phyloP scores from a whole-genome alignment of 2,888 invertebrate species.

The Caenorhabditis sp. region DNA sequence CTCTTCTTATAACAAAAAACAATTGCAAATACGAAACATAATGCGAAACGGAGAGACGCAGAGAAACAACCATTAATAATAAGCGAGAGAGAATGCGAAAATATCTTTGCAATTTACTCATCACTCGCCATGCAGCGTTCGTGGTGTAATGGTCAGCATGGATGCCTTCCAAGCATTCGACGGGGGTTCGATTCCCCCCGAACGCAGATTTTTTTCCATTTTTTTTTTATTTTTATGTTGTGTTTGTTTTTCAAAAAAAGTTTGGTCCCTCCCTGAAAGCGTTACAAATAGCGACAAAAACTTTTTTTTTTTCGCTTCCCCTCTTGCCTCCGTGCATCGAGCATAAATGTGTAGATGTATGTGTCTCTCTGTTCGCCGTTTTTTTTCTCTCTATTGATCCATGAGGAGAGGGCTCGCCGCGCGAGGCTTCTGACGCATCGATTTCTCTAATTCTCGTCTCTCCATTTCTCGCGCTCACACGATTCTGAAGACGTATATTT shows the following conservation, averaged over 20 bases:
- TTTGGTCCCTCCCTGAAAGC: no score
- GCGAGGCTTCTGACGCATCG: constrained; percentile 20
- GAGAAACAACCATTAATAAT: not conserved
- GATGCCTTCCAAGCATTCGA: constrained; percentile 64
- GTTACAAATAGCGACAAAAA: constrained; percentile 6
- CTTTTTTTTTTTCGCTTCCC: not conserved
- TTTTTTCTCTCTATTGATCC: constrained; percentile 5
- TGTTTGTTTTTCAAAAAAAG: constrained; percentile 8
- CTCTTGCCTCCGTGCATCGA: not conserved
- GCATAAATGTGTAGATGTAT: not conserved
- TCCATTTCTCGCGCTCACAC: constrained; percentile 13
- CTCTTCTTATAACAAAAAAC: not conserved
- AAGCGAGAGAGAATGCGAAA: not conserved
- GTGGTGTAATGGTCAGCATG: constrained; percentile 63
- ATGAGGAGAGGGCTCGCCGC: constrained; percentile 16
- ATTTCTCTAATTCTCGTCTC: constrained; percentile 11
- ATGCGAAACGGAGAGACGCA: not conserved
- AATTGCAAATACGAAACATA: not conserved
- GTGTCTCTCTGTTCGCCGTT: not conserved
- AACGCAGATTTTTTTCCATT: constrained; percentile 45
- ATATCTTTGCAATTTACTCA: not conserved
- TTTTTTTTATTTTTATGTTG: not conserved
- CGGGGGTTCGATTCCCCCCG: constrained; percentile 62
- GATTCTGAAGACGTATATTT: constrained; percentile 6
- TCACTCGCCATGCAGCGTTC: constrained; percentile 30